A percentile compares a stretch with the other conserved stretches of the same genome.
Conservation (phyloP, 2,113 vertebrate species). For the Donacobius atricapilla region DNA sequence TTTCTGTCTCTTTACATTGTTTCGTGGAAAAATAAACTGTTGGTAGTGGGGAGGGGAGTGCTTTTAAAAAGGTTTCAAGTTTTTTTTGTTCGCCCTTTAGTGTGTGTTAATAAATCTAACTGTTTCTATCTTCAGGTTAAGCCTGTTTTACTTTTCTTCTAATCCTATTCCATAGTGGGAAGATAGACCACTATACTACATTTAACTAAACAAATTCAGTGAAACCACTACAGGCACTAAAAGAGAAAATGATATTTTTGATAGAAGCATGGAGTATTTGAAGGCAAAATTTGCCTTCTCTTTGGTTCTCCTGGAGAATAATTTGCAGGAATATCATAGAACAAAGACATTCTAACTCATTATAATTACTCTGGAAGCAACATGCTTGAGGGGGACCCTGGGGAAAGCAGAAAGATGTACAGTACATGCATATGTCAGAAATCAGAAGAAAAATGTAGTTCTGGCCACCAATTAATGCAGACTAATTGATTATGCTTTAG, state of each 20-base stretch:
- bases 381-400: background rate
- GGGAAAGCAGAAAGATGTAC: background rate
- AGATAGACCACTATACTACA: no score
- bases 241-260: background rate
- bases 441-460: slow-evolving; percentile 37
- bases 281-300: background rate
- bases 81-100: no score
- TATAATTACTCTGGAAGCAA: slow-evolving; percentile 21
- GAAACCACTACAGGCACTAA: no score
- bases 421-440: background rate
- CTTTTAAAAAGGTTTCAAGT: no score
- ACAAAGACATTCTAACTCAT: background rate
- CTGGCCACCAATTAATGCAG: slow-evolving; percentile 32
- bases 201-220: no score
- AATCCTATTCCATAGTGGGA: no score
- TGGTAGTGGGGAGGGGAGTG: no score
- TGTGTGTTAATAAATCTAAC: no score
- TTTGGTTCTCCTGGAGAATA: background rate
- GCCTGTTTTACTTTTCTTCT: no score
- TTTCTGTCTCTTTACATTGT: no score
- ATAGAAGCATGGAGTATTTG: background rate
- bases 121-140: no score
- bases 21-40: no score
- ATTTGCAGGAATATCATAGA: background rate
- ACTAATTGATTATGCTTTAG: slow-evolving; percentile 53